Conservation (phyloP, 2,888 invertebrate species). For the Tachina lurida region DNA sequence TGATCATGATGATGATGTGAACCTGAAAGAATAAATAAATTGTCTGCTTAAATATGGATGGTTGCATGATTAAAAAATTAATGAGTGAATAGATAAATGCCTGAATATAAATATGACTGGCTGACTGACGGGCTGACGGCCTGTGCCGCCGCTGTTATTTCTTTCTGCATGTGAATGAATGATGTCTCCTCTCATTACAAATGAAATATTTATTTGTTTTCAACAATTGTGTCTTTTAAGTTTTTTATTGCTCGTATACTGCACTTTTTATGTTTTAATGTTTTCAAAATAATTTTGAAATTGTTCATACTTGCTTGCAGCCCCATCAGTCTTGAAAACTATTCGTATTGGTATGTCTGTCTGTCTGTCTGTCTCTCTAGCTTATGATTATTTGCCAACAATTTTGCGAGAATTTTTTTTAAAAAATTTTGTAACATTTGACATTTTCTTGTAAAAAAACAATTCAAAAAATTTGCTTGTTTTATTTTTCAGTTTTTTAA, state of each 20-base stretch:
- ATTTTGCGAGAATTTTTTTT: constrained; percentile 35
- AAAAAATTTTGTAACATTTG: constrained; percentile 52
- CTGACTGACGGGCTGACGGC: constrained; percentile 17
- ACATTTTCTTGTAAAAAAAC: constrained; percentile 49
- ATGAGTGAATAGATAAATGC: background rate
- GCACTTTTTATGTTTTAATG: background rate
- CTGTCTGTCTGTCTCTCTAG: background rate
- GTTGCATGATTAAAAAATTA: constrained; percentile 13
- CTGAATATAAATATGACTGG: background rate
- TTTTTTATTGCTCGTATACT: background rate
- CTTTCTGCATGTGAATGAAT: background rate
- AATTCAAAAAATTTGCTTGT: background rate
- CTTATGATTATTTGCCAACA: constrained; percentile 3
- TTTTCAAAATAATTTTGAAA: constrained; percentile 50
- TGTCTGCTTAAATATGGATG: background rate
- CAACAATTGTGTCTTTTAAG: constrained; percentile 5
- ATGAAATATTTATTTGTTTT: constrained; percentile 48
- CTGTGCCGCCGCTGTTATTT: background rate
- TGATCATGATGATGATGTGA: constrained; percentile 17
- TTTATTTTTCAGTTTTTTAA: background rate
- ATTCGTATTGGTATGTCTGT: background rate
- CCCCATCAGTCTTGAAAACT: constrained; percentile 30
- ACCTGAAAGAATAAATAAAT: constrained; percentile 22
- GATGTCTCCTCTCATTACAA: constrained; percentile 28
- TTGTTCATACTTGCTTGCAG: constrained; percentile 9